These are phyloP conservation scores for Zaprionus tsacasi DNA, from an alignment of 1,140 invertebrate species.

Conservation along the genomic window DNA sequence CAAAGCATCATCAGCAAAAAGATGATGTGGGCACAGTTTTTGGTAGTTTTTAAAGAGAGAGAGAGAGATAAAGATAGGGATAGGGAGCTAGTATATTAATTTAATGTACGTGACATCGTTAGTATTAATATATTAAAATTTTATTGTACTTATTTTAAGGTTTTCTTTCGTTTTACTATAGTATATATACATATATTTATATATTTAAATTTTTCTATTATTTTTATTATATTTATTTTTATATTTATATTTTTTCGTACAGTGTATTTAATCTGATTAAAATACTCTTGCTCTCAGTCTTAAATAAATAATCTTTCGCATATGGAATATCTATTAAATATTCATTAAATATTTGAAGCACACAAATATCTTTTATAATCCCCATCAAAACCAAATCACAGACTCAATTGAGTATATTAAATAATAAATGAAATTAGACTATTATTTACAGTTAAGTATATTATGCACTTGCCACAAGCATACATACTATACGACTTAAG, in stretches of 20 bases:
- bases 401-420: neutral
- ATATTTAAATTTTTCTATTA: too few species aligned
- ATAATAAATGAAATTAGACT: neutral
- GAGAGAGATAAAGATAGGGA: too few species aligned
- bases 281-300: too few species aligned
- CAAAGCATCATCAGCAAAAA: neutral
- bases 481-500: neutral
- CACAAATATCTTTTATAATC: neutral
- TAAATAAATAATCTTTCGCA: too few species aligned
- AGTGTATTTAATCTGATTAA: too few species aligned
- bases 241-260: too few species aligned
- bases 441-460: neutral
- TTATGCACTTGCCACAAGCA: slow-evolving; percentile 1
- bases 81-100: neutral
- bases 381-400: neutral
- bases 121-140: too few species aligned
- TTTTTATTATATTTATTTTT: neutral
- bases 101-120: too few species aligned
- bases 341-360: neutral
- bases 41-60: too few species aligned
- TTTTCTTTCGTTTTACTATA: too few species aligned
- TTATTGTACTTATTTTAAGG: neutral
- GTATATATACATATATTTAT: too few species aligned
- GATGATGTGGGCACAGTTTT: neutral
- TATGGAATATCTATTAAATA: too few species aligned